Conservation (phyloP, 2,113 vertebrate genomes). For the Plecotus auritus region DNA sequence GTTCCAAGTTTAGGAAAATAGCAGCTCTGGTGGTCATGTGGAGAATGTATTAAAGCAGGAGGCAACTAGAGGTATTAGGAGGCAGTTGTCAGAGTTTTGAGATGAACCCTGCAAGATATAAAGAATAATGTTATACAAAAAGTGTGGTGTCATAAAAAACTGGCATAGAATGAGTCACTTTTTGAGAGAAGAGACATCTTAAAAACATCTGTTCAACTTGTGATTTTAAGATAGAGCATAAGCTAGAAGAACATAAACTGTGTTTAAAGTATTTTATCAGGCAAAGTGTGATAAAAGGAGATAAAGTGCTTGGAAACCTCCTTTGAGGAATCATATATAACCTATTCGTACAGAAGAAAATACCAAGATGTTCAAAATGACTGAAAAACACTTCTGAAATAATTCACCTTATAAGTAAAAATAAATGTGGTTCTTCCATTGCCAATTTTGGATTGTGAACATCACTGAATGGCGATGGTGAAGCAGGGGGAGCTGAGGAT, state of each 20-base stretch:
- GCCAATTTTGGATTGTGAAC: not conserved
- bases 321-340: not conserved
- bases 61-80: not conserved
- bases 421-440: not conserved
- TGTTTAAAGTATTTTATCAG: not conserved
- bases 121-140: not conserved
- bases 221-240: not conserved
- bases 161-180: not conserved
- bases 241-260: not conserved
- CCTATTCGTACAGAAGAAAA: constrained; percentile 5
- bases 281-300: not conserved
- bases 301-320: not conserved
- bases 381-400: constrained; percentile 26
- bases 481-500: not conserved
- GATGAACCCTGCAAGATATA: not conserved
- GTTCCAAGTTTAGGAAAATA: not conserved
- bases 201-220: not conserved
- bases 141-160: not conserved
- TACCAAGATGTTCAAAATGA: constrained; percentile 7
- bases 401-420: not conserved
- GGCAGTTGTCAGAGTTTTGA: not conserved
- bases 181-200: not conserved
- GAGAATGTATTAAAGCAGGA: not conserved
- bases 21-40: not conserved
- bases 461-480: not conserved